phyloP scores from a whole-genome alignment of 2,113 vertebrate genomes.

The Pollimyrus isidori region DNA sequence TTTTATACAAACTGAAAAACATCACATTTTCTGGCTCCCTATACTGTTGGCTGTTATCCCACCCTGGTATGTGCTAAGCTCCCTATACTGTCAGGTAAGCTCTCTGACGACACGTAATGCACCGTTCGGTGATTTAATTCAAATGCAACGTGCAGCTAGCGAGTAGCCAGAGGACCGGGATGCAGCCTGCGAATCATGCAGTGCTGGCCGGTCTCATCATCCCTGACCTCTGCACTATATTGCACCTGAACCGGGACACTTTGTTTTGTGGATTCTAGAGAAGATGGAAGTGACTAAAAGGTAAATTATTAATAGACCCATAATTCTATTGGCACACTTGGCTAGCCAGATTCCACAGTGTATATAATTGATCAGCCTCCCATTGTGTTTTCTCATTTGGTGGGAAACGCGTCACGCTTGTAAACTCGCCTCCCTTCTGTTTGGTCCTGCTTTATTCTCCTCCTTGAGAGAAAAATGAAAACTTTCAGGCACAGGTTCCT shows the following conservation, averaged over 20 bases:
- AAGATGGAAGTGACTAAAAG: slow-evolving; percentile 36
- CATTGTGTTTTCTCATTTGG: slow-evolving; percentile 44
- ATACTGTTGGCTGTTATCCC: background rate
- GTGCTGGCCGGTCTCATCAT: background rate
- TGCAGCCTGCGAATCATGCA: background rate
- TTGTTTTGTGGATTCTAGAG: slow-evolving; percentile 34
- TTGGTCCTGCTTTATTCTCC: slow-evolving; percentile 17
- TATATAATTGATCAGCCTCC: slow-evolving; percentile 45
- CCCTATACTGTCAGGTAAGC: background rate
- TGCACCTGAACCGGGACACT: slow-evolving; percentile 20
- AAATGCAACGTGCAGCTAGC: background rate
- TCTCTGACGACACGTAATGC: background rate
- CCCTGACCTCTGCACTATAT: background rate
- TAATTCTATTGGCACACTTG: slow-evolving; percentile 39
- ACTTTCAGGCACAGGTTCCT: slow-evolving; percentile 13
- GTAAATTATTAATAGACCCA: slow-evolving; percentile 39
- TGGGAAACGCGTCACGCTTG: slow-evolving; percentile 32
- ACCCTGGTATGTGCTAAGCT: background rate
- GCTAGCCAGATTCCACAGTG: slow-evolving; percentile 34
- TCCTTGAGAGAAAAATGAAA: slow-evolving; percentile 20
- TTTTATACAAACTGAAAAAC: background rate
- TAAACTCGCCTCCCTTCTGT: slow-evolving; percentile 22
- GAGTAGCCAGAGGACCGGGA: no score
- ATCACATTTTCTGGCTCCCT: background rate
- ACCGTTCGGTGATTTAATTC: background rate